Evolutionary conservation across 2,888 invertebrate species (phyloP), one percentile per base, ranked within the genome.

Genomic region (Caenorhabditis drosophilae): DNA sequence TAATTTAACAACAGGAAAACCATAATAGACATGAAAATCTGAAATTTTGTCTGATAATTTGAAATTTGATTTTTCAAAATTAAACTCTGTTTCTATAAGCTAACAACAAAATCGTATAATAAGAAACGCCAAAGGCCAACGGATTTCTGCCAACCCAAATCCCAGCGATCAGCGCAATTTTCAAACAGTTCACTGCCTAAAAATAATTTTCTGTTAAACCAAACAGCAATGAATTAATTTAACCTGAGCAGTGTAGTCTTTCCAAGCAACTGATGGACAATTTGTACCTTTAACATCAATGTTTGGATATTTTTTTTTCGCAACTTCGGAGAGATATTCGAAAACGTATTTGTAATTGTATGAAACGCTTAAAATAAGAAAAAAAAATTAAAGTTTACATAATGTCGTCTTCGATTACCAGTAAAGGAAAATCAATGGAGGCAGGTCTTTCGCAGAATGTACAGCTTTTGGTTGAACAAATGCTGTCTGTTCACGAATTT

Each of bases 311-410:
- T 92, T 93, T 84, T 96, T 91, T 68, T 89, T 89, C 70, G 98
- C 88, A 76, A 96, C 91, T 74, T 89, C 89, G 20, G 90, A 89
- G 87, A 94, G 97, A 83, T 97, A 95, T 83, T 97, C 94, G 87
- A 91, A 98, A 76, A 92, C 93, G 88, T 93, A 93, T 83, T 90
- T 89, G 85, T 98, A 98, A 48, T 98, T 98, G 88, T 98, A 98
- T 15, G 97, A 97, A 85, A 94, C 95, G 86, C 97, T 97, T 87
- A 45, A 90, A 47, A 26, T 18, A 73, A 86, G 85, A 12, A 23
- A 31, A 12, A 16, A 50, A n/a, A 25, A 34, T 36, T 67, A 23
- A 9, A 46, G 9, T 22, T 38, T 38, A 12, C 7, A 2, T 1
- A 35, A 11, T 34, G 16, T 27, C 16, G 48, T 9, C 2, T 18